Percentiles rank a stretch among this genome's conserved stretches.
These are phyloP conservation scores for Chloropsis hardwickii DNA, from an alignment of 2,113 vertebrate species.

Conservation along the genomic window DNA sequence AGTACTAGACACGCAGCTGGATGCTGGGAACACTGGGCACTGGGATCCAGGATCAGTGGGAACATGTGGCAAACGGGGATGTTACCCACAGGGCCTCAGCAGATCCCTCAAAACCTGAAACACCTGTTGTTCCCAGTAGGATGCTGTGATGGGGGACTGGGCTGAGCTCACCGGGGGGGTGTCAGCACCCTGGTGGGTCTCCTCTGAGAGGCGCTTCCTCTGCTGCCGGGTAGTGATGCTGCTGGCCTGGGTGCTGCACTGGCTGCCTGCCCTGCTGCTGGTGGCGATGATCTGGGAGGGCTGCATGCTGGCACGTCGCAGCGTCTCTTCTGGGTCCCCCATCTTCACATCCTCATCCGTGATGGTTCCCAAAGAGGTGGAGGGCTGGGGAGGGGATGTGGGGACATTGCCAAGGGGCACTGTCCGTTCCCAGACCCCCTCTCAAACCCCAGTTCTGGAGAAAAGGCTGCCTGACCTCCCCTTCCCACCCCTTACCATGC, in stretches of 20 bases:
- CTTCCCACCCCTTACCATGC: conserved; percentile 68
- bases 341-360: conserved; percentile 88
- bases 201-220: conserved; percentile 59
- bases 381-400: conserved; percentile 56
- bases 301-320: conserved; percentile 84
- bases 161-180: conserved; percentile 75
- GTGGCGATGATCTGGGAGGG: conserved; percentile 55
- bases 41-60: not conserved
- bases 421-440: not conserved
- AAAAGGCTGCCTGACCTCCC: not conserved
- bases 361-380: conserved; percentile 59
- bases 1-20: not conserved
- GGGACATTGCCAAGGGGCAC: accelerated
- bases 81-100: not conserved
- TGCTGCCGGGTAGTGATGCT: conserved; percentile 71
- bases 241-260: not conserved
- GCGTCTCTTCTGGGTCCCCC: conserved; percentile 85
- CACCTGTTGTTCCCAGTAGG: not conserved
- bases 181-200: conserved; percentile 69
- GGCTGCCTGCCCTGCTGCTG: not conserved
- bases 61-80: accelerated
- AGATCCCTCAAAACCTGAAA: not conserved
- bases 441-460: not conserved
- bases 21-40: not conserved
- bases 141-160: not conserved